phyloP scores from a whole-genome alignment of 2,797 vertebrate genomes.

The Galago senegalensis region DNA sequence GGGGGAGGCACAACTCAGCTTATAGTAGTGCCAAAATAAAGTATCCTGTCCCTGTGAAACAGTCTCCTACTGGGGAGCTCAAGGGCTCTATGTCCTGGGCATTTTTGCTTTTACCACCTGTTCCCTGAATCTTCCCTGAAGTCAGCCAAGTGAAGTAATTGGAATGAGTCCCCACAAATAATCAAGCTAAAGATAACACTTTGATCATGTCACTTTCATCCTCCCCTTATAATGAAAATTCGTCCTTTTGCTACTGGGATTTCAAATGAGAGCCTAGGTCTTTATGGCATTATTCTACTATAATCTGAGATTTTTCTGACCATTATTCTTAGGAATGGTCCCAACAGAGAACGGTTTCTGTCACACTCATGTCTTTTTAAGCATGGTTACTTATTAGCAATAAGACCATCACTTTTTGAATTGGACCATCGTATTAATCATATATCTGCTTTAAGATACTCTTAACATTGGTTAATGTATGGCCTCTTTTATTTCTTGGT shows the following conservation, averaged over 20 bases:
- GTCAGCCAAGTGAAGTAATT: too few species aligned
- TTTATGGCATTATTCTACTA: not conserved
- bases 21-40: not conserved
- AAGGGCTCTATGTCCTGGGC: accelerated
- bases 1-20: not conserved
- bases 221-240: not conserved
- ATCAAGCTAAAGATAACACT: not conserved
- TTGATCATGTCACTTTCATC: not conserved
- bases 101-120: not conserved
- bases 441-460: not conserved
- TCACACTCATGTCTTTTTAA: not conserved
- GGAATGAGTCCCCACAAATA: not conserved
- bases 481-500: not conserved
- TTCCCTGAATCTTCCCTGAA: not conserved
- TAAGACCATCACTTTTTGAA: not conserved
- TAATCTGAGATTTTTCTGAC: not conserved
- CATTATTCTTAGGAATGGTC: not conserved
- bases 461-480: not conserved
- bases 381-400: not conserved
- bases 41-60: not conserved
- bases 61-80: not conserved
- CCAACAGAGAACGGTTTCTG: not conserved
- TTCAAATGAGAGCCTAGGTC: not conserved
- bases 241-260: not conserved
- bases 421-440: not conserved